Percentiles rank a stretch among this genome's conserved stretches.
Evolutionary conservation across 35 echinoderm and acorn worm genomes (phyloP).

Genomic region (Anneissia japonica): DNA sequence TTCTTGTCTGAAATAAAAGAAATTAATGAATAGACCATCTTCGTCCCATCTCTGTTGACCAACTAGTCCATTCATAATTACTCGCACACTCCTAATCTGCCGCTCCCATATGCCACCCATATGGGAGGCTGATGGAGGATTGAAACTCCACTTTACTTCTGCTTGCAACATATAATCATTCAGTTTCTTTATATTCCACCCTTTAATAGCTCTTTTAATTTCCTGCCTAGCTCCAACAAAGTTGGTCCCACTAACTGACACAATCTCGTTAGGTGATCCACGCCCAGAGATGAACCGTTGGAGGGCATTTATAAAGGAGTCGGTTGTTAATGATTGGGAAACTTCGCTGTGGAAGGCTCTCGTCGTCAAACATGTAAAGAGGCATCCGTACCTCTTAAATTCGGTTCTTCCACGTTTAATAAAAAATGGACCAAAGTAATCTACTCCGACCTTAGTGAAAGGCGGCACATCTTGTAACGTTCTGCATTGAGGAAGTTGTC

Average conservation of each 20-base stretch:
- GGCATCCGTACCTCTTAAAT: conserved; percentile 3
- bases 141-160: not conserved
- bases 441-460: not conserved
- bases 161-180: not conserved
- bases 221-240: not conserved
- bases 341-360: conserved; percentile 4
- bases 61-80: too few species aligned
- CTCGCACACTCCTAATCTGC: not conserved
- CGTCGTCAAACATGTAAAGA: conserved; percentile 6
- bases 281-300: not conserved
- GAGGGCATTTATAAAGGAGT: conserved; percentile 18
- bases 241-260: conserved; percentile 1
- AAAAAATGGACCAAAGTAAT: conserved; percentile 21
- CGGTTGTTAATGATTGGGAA: not conserved
- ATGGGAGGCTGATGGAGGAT: not conserved
- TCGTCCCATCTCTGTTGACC: too few species aligned
- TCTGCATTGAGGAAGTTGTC: too few species aligned
- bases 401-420: not conserved
- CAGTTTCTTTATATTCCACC: not conserved
- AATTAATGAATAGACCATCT: too few species aligned
- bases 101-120: conserved; percentile 4
- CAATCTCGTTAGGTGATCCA: not conserved
- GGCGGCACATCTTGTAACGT: too few species aligned
- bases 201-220: not conserved
- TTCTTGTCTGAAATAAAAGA: too few species aligned